Evolutionary conservation across 2,113 vertebrate species (phyloP).

Genomic region (Orientallactaga bullata): DNA sequence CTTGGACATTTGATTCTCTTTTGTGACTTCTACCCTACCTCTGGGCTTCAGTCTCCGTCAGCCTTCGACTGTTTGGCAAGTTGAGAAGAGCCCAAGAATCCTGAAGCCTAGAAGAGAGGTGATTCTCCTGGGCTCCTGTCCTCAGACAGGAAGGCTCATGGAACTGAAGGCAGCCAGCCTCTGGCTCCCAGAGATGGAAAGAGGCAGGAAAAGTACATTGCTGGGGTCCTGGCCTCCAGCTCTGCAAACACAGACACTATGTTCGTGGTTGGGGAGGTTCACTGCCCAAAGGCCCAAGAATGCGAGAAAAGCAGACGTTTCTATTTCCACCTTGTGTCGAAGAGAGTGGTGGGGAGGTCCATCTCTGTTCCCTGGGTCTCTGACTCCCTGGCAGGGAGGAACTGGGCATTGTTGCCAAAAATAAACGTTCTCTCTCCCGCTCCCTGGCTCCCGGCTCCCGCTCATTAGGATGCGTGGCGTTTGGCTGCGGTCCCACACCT

Average conservation of each 20-base stretch:
- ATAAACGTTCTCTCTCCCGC: slow-evolving; percentile 90
- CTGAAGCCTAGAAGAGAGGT: background rate
- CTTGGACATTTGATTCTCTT: background rate
- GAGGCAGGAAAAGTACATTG: background rate
- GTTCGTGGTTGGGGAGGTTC: background rate
- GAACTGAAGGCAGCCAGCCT: slow-evolving; percentile 20
- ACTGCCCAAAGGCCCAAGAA: background rate
- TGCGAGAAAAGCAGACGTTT: background rate
- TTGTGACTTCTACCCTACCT: background rate
- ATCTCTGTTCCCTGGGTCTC: slow-evolving; percentile 75
- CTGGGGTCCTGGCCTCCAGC: background rate
- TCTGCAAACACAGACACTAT: background rate
- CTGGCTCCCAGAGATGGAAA: slow-evolving; percentile 5
- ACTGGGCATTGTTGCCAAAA: slow-evolving; percentile 91
- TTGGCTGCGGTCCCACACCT: slow-evolving; percentile 98
- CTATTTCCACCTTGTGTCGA: slow-evolving; percentile 46
- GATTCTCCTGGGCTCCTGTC: background rate
- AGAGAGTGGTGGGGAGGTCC: slow-evolving; percentile 60
- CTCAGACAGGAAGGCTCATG: background rate
- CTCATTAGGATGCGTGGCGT: slow-evolving; percentile 97
- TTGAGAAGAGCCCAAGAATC: background rate
- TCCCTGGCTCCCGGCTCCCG: slow-evolving; percentile 85
- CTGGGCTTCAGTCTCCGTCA: background rate
- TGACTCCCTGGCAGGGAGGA: slow-evolving; percentile 83
- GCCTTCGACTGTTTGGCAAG: background rate